phyloP scores from a whole-genome alignment of 2,113 vertebrate species.

The Platysternon megacephalum region DNA sequence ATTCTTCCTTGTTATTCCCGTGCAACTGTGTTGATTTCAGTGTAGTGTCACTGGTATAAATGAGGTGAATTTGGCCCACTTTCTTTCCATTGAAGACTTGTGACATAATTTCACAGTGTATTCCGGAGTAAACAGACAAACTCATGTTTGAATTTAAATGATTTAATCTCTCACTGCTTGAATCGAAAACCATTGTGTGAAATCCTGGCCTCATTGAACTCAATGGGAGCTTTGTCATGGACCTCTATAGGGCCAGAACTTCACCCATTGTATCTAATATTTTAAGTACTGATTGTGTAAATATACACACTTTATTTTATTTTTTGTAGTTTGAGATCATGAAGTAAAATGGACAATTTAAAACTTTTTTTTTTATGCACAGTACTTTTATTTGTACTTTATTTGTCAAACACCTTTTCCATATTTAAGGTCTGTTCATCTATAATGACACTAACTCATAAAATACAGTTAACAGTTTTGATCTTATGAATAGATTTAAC shows the following conservation, averaged over 20 bases:
- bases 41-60: not conserved
- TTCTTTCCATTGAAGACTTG: too few relatives aligned
- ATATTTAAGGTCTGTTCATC: not conserved
- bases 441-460: not conserved
- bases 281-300: not conserved
- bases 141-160: not conserved
- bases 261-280: not conserved
- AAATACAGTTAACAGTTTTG: not conserved
- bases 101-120: not conserved
- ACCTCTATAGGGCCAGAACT: not conserved
- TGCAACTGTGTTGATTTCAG: not conserved
- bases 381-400: constrained; percentile 43
- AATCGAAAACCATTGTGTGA: not conserved
- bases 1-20: not conserved
- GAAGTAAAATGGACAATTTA: not conserved
- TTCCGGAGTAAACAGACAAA: not conserved
- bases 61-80: not conserved
- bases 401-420: not conserved
- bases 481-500: not conserved
- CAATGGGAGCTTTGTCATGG: not conserved
- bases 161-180: not conserved
- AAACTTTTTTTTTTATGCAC: not conserved
- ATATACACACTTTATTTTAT: not conserved
- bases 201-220: not conserved
- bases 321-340: not conserved